phyloP scores from a whole-genome alignment of 2,113 vertebrate species.

The Lycocorax pyrrhopterus region DNA sequence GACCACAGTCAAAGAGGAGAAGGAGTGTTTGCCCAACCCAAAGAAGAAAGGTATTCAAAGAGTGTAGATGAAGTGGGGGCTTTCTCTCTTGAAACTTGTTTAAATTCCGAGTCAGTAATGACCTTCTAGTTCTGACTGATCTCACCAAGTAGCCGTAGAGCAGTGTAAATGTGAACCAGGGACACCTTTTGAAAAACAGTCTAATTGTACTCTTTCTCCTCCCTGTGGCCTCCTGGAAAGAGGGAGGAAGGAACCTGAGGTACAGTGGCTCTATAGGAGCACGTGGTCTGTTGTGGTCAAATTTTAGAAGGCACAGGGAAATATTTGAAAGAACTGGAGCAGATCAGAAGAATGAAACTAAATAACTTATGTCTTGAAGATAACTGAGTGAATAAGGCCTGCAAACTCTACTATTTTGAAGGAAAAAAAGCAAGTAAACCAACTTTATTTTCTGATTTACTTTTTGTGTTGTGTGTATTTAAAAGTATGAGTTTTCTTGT shows the following conservation, averaged over 20 bases:
- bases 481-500: neutral
- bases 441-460: neutral
- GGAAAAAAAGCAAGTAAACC: constrained; percentile 7
- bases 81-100: neutral
- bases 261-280: neutral
- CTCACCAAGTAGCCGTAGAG: neutral
- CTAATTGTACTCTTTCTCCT: neutral
- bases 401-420: constrained; percentile 2
- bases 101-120: neutral
- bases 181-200: neutral
- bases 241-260: neutral
- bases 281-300: neutral
- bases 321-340: neutral
- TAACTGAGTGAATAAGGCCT: constrained; percentile 19
- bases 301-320: neutral
- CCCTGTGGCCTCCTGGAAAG: neutral
- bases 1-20: constrained; percentile 78
- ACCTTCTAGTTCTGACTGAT: neutral
- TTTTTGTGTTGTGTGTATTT: neutral
- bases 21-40: constrained; percentile 76
- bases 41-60: constrained; percentile 84
- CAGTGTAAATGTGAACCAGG: neutral
- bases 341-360: constrained; percentile 11
- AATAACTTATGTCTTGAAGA: neutral
- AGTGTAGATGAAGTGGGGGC: neutral